Evolutionary conservation across 1,140 invertebrate species (phyloP).

Genomic region (Drosophila fuyamai): DNA sequence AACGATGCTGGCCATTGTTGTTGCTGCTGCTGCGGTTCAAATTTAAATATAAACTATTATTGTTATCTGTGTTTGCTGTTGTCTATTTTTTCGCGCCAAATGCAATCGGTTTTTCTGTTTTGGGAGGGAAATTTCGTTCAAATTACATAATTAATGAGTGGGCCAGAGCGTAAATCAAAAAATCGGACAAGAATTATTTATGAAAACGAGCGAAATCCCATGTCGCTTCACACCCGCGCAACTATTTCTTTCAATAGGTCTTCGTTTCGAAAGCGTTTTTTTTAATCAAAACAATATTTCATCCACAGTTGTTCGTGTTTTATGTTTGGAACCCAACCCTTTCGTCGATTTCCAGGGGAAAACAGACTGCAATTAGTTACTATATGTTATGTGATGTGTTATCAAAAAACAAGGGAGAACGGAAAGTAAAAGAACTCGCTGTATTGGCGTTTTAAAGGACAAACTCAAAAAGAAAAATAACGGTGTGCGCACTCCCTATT

Average conservation of each 20-base stretch:
- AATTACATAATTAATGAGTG: constrained; percentile 36
- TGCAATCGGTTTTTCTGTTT: constrained; percentile 48
- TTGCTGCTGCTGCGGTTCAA: constrained; percentile 37
- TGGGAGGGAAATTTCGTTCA: constrained; percentile 4
- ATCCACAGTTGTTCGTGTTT: constrained; percentile 23
- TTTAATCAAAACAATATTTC: constrained; percentile 20
- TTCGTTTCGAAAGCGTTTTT: constrained; percentile 10
- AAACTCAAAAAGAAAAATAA: constrained; percentile 16
- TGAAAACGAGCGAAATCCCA: constrained; percentile 7
- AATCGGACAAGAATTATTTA: constrained; percentile 18
- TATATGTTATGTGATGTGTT: constrained; percentile 11
- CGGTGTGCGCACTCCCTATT: not conserved
- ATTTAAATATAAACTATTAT: constrained; percentile 63
- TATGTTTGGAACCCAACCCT: constrained; percentile 5
- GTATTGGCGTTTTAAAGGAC: constrained; percentile 23
- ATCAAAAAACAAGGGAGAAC: constrained; percentile 16
- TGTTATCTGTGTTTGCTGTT: constrained; percentile 36
- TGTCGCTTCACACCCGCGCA: constrained; percentile 21
- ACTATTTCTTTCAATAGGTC: constrained; percentile 6
- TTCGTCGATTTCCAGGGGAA: not conserved
- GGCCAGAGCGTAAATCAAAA: constrained; percentile 23
- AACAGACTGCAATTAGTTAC: constrained; percentile 32
- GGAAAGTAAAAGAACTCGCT: constrained; percentile 5
- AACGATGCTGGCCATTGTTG: constrained; percentile 36
- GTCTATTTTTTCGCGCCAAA: constrained; percentile 58